Evolutionary conservation across 2,797 vertebrate species (phyloP).

Genomic region (Xyrichtys novacula): DNA sequence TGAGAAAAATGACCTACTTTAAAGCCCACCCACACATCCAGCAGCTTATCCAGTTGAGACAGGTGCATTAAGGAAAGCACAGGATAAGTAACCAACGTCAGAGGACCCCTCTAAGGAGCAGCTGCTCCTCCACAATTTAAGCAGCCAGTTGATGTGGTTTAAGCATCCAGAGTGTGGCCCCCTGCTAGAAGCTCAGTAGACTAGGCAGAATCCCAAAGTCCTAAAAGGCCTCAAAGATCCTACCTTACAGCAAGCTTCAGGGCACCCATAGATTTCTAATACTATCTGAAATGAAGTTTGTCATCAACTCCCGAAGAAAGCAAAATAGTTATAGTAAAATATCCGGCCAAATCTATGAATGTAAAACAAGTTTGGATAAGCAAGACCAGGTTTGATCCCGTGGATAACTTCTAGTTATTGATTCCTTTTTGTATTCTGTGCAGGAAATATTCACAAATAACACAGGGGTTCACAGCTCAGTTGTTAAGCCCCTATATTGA

Average conservation of each 20-base stretch:
- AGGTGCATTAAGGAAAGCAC: slow-evolving; percentile 35
- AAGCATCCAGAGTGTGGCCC: slow-evolving; percentile 6
- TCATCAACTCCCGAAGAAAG: too few relatives aligned
- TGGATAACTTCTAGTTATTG: too few relatives aligned
- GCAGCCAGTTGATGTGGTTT: slow-evolving; percentile 14
- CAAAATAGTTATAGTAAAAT: too few relatives aligned
- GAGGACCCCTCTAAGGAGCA: slow-evolving; percentile 6
- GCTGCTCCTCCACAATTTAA: slow-evolving; percentile 21
- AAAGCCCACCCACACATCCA: slow-evolving; percentile 16
- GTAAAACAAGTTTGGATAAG: neutral
- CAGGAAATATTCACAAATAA: too few relatives aligned
- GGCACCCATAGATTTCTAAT: neutral
- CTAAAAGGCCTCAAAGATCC: slow-evolving; percentile 7
- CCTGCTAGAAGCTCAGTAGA: slow-evolving; percentile 9
- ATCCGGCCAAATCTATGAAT: too few relatives aligned
- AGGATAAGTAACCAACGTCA: slow-evolving; percentile 29
- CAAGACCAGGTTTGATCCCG: neutral
- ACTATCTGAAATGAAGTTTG: too few relatives aligned
- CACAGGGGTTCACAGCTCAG: too few relatives aligned
- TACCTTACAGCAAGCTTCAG: slow-evolving; percentile 4
- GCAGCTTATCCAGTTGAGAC: slow-evolving; percentile 39
- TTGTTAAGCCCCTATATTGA: too few relatives aligned
- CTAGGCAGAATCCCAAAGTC: slow-evolving; percentile 10
- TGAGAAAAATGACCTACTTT: slow-evolving; percentile 37
- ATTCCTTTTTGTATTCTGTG: too few relatives aligned